Conservation (phyloP, 1,140 invertebrate genomes). For the Aphidius gifuensis region DNA sequence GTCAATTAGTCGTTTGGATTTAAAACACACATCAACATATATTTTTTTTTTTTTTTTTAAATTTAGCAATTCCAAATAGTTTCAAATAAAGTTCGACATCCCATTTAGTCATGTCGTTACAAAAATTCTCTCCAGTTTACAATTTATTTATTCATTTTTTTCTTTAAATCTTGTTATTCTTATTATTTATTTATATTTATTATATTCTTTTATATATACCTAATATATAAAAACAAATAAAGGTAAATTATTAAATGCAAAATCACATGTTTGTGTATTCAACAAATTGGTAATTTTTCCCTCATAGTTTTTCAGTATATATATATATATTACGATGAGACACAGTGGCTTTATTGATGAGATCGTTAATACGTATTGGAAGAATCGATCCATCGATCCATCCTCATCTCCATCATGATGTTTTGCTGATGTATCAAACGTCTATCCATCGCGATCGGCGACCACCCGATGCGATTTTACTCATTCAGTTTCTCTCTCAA, state of each 20-base stretch:
- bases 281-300: constrained; percentile 46
- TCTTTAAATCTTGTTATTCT: constrained; percentile 26
- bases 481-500: not conserved
- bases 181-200: not conserved
- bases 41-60: not conserved
- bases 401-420: constrained; percentile 35
- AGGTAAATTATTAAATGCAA: constrained; percentile 18
- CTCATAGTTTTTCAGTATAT: constrained; percentile 15
- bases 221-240: constrained; percentile 19
- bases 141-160: not conserved
- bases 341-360: constrained; percentile 38
- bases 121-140: not conserved
- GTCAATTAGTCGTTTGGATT: constrained; percentile 32
- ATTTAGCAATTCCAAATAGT: not conserved
- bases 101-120: not conserved
- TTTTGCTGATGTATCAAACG: constrained; percentile 36
- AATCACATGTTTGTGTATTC: constrained; percentile 33
- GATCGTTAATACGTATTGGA: constrained; percentile 43
- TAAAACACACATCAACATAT: constrained; percentile 5
- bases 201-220: not conserved
- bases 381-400: constrained; percentile 32
- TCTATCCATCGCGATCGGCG: constrained; percentile 49
- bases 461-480: constrained; percentile 42
- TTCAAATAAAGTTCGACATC: too few species aligned
- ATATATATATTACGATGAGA: constrained; percentile 11